Conservation (phyloP, 2,797 vertebrate species). For the Lepilemur ruficaudatus region DNA sequence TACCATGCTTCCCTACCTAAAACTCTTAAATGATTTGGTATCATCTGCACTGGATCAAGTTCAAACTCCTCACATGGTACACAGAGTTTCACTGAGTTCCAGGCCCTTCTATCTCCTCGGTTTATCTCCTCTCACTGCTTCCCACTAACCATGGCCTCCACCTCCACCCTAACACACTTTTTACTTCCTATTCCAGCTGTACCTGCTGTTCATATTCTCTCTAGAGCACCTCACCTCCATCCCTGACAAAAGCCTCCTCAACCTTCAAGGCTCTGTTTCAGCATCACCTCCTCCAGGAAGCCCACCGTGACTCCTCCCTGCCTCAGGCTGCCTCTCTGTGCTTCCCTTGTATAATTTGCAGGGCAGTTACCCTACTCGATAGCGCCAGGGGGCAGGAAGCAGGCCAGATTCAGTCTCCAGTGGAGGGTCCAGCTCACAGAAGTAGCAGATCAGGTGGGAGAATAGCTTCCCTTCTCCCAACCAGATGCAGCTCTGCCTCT, state of each 20-base stretch:
- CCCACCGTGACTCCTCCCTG: background rate
- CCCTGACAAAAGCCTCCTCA: background rate
- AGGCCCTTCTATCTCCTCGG: no score
- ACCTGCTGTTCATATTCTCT: background rate
- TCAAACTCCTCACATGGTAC: background rate
- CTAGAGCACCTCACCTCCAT: background rate
- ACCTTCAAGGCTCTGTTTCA: background rate
- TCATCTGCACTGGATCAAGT: background rate
- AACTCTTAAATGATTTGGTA: background rate
- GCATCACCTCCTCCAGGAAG: background rate
- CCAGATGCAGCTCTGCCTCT: background rate
- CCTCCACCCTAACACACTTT: background rate
- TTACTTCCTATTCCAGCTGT: background rate
- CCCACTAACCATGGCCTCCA: background rate
- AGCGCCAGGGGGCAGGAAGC: background rate
- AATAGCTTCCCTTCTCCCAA: background rate
- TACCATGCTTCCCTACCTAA: background rate
- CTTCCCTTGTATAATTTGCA: background rate
- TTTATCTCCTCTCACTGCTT: background rate
- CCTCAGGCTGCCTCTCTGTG: background rate
- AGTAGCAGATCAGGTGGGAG: background rate
- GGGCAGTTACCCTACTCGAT: background rate
- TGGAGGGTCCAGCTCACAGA: background rate
- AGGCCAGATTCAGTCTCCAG: background rate
- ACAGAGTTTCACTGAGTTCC: background rate